Evolutionary conservation across 2,888 invertebrate genomes (phyloP).

Genomic region (Aspidiotus destructor): DNA sequence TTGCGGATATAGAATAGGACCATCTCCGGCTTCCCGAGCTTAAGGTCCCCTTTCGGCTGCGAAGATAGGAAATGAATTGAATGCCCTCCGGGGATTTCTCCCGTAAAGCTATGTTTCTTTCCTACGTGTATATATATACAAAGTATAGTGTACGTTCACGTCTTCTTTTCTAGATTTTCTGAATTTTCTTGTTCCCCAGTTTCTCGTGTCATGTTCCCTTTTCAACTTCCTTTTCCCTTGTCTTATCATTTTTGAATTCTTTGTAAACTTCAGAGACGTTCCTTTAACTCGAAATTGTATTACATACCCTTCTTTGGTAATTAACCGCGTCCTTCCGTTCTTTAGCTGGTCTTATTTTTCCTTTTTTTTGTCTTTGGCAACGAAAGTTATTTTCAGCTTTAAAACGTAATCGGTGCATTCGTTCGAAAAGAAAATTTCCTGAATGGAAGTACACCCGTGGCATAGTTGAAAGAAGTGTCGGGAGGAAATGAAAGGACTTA

Average conservation of each 20-base stretch:
- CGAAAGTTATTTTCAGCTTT: no score
- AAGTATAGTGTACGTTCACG: slow-evolving; percentile 5
- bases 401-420: no score
- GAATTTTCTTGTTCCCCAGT: slow-evolving; percentile 16
- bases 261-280: slow-evolving; percentile 19
- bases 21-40: slow-evolving; percentile 30
- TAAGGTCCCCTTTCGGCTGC: slow-evolving; percentile 20
- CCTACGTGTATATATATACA: slow-evolving; percentile 5
- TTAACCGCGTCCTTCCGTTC: slow-evolving; percentile 23
- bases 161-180: slow-evolving; percentile 23
- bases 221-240: slow-evolving; percentile 27
- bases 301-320: slow-evolving; percentile 25
- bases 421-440: no score
- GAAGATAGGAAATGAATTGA: slow-evolving; percentile 32
- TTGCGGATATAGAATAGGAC: slow-evolving; percentile 28
- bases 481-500: no score
- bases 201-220: slow-evolving; percentile 23
- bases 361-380: no score
- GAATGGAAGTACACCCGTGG: no score
- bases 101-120: slow-evolving; percentile 23
- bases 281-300: slow-evolving; percentile 23
- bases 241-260: slow-evolving; percentile 27
- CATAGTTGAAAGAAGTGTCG: no score
- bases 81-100: slow-evolving; percentile 31
- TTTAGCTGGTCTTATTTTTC: background rate